Conservation (phyloP, 1,140 invertebrate genomes). For the Drosophila erecta region DNA sequence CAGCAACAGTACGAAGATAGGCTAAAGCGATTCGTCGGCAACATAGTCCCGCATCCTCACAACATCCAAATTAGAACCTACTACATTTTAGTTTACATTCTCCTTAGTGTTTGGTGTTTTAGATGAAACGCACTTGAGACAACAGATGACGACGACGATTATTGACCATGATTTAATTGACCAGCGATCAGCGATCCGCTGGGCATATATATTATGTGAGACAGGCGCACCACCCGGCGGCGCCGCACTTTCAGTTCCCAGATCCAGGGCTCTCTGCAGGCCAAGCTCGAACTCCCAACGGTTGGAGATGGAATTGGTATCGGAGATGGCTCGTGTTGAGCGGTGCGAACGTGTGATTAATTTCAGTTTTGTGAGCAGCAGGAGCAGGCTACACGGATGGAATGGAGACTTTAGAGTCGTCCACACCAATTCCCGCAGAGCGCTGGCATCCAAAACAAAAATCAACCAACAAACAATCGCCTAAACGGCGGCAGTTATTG, state of each 20-base stretch:
- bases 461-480: constrained; percentile 11
- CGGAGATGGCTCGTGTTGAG: constrained; percentile 27
- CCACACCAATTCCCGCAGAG: constrained; percentile 6
- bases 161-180: constrained; percentile 70
- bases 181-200: constrained; percentile 15
- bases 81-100: constrained; percentile 83
- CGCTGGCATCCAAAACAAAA: constrained; percentile 18
- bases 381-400: constrained; percentile 11
- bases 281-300: constrained; percentile 27
- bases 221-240: constrained; percentile 9
- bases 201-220: constrained; percentile 49
- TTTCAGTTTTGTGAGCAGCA: constrained; percentile 39
- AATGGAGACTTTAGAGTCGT: neutral
- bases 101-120: constrained; percentile 84
- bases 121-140: constrained; percentile 84
- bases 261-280: constrained; percentile 46
- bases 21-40: constrained; percentile 75
- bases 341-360: constrained; percentile 37
- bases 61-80: constrained; percentile 80
- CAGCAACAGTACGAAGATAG: constrained; percentile 65
- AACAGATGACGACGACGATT: constrained; percentile 81
- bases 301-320: constrained; percentile 29
- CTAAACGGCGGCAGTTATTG: constrained; percentile 41
- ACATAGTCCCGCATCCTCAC: constrained; percentile 68
- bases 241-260: constrained; percentile 53